Evolutionary conservation across 2,113 vertebrate species (phyloP).

Genomic region (Hypanus sabinus): DNA sequence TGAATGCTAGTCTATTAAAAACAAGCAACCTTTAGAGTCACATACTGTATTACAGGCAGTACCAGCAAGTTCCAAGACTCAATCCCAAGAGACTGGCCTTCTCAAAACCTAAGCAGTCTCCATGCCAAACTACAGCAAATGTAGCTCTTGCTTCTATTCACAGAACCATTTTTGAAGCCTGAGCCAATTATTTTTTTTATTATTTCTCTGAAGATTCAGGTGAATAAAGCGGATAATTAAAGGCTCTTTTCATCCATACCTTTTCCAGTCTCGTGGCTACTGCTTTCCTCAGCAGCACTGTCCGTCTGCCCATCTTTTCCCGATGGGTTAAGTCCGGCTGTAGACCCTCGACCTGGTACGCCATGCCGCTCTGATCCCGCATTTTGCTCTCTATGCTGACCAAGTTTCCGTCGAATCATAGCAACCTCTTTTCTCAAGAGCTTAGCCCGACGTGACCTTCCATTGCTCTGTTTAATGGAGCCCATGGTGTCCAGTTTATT

Average conservation of each 20-base stretch:
- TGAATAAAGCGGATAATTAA: background rate
- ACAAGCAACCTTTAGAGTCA: background rate
- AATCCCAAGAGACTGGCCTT: background rate
- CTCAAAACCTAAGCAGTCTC: background rate
- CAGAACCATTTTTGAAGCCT: background rate
- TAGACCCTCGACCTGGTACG: constrained; percentile 54
- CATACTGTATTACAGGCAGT: background rate
- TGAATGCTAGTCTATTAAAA: background rate
- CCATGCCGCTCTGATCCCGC: constrained; percentile 60
- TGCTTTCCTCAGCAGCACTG: constrained; percentile 92
- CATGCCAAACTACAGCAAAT: background rate
- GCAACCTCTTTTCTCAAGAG: constrained; percentile 95
- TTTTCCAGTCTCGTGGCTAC: constrained; percentile 91
- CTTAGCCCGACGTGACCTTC: constrained; percentile 83
- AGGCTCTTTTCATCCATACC: constrained; percentile 50
- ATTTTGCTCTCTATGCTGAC: constrained; percentile 76
- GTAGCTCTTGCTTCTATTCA: background rate
- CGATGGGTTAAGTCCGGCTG: constrained; percentile 61
- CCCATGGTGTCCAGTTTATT: constrained; percentile 77
- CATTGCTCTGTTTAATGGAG: constrained; percentile 82
- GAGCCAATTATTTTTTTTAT: background rate
- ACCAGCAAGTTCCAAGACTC: background rate
- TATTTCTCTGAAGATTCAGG: background rate
- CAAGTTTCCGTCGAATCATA: constrained; percentile 80
- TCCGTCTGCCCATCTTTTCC: constrained; percentile 72